Conservation (phyloP, 2,797 vertebrate species). For the Gymnodraco acuticeps region DNA sequence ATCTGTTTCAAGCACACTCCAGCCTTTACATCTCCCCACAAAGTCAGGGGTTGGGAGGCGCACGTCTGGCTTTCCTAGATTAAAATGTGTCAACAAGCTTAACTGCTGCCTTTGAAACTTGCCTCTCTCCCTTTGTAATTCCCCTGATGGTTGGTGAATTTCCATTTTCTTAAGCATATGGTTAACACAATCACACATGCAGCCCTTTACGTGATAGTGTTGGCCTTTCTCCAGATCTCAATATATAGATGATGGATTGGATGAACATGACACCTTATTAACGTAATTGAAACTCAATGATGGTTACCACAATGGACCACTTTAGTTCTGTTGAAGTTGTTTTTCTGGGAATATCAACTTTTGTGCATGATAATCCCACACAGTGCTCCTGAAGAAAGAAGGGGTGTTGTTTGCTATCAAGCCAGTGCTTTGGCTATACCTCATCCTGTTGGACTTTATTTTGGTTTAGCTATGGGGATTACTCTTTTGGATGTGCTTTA, state of each 20-base stretch:
- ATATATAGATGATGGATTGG: neutral
- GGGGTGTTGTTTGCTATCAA: constrained; percentile 63
- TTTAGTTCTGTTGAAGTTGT: constrained; percentile 24
- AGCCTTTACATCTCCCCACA: constrained; percentile 76
- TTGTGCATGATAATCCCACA: constrained; percentile 56
- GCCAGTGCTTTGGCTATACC: constrained; percentile 70
- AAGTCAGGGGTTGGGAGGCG: constrained; percentile 76
- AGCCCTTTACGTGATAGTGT: constrained; percentile 58
- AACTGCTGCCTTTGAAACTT: constrained; percentile 79
- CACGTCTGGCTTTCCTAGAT: constrained; percentile 80
- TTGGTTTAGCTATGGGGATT: constrained; percentile 78
- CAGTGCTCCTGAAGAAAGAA: constrained; percentile 52
- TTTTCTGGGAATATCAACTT: constrained; percentile 46
- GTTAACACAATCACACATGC: constrained; percentile 62
- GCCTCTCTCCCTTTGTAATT: constrained; percentile 71
- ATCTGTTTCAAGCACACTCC: constrained; percentile 81
- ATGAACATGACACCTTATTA: constrained; percentile 21
- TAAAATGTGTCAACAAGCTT: constrained; percentile 83
- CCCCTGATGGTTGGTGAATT: constrained; percentile 73
- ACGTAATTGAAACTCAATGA: neutral
- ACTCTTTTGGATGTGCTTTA: constrained; percentile 78
- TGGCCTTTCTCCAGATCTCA: constrained; percentile 33
- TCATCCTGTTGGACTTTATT: constrained; percentile 65
- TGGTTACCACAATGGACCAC: neutral
- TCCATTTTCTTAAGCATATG: constrained; percentile 76